Conservation (phyloP, 2,888 invertebrate genomes). For the Caenorhabditis sp. region DNA sequence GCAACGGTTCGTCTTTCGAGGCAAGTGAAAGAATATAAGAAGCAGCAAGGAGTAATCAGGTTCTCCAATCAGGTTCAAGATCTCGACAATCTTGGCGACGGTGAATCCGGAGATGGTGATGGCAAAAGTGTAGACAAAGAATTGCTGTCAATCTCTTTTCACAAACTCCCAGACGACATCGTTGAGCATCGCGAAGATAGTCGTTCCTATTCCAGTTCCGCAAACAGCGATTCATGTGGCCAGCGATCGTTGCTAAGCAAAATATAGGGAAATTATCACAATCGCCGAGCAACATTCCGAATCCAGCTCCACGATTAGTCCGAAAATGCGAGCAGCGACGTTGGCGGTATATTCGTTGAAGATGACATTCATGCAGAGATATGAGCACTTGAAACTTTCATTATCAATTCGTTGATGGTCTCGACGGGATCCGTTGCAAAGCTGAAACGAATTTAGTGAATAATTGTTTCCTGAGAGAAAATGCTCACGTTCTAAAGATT, state of each 20-base stretch:
- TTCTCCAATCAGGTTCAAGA: slow-evolving; percentile 68
- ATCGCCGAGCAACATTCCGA: slow-evolving; percentile 87
- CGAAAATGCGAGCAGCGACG: slow-evolving; percentile 88
- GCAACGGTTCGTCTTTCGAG: too few species aligned
- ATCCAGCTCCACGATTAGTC: slow-evolving; percentile 89
- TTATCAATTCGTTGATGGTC: background rate
- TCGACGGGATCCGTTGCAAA: slow-evolving; percentile 85
- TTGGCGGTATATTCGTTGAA: slow-evolving; percentile 86
- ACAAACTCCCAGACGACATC: slow-evolving; percentile 67
- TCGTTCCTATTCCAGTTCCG: slow-evolving; percentile 95
- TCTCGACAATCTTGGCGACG: slow-evolving; percentile 79
- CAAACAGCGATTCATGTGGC: slow-evolving; percentile 95
- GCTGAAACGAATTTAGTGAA: too few species aligned
- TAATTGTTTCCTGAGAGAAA: too few species aligned
- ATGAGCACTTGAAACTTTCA: slow-evolving; percentile 64
- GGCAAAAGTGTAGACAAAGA: slow-evolving; percentile 89
- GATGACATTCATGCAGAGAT: too few species aligned
- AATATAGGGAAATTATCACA: too few species aligned
- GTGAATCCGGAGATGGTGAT: slow-evolving; percentile 89
- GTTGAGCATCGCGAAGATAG: slow-evolving; percentile 86
- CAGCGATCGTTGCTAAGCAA: slow-evolving; percentile 90
- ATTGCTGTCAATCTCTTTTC: slow-evolving; percentile 87
- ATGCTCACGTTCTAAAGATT: too few species aligned
- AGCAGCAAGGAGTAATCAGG: too few species aligned
- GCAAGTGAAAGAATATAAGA: too few species aligned